Evolutionary conservation across 2,888 invertebrate species (phyloP), one percentile per base, ranked within the genome.

Genomic region (Caenorhabditis wallacei): DNA sequence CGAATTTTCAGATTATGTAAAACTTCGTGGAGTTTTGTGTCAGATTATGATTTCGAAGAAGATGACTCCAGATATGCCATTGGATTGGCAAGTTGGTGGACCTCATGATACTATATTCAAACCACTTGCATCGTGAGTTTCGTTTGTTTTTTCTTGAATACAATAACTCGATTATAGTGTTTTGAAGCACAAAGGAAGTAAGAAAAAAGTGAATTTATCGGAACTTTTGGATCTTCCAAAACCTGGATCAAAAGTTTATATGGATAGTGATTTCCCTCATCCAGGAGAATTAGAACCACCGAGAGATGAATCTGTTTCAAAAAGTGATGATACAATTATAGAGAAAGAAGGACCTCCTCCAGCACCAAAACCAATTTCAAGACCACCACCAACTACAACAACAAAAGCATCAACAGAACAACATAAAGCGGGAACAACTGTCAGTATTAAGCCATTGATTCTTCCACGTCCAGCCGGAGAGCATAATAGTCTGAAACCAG

Each of bases 21-120:
- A 68, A 37, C 30, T 76, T 24, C 82, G 82, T 20, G 57, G 46
- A 10, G 30, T 82, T 24, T 51, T 82, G 8, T 76, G 76, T 61
- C 82, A 82, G 54, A 24, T 82, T 2, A 48, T 72, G 63, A 56
- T 24, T 13, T 24, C 26, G 1, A 78, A 82, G 22, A 64, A 76
- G 8, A 68, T 66, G 24, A 56, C 71, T 22, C 26, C 76, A 18
- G 71, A 76, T 30, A 76, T 57, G 54, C 81, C 81, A n/a, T 48
- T 82, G 11, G 82, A 82, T 61, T 82, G 82, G 82, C 76, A 82
- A 20, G 20, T 8, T 11, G 76, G 76, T 8, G 82, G 82, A 30
- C 61, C 66, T 18, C 24, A 61, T 61, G 76, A 66, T 20, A 48
- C 11, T 13, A 43, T 68, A 18, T 82, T 76, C 48, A 64, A 59